Base-by-base conservation (phyloP, 2,888 invertebrate species). In the Corbicula japonica region DNA sequence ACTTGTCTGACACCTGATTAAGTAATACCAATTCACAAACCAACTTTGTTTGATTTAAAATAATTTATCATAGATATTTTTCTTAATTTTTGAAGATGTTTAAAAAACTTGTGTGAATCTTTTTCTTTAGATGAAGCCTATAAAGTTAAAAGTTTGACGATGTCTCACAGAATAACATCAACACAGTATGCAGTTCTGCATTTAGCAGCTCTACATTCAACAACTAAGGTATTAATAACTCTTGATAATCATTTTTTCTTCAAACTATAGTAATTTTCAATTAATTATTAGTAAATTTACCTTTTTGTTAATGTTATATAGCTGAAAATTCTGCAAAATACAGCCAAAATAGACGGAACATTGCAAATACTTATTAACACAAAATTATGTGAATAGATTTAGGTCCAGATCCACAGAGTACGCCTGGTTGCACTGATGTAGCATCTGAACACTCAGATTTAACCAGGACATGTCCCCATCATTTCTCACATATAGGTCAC, bases 161-260 rank as follows among this genome's bases (percentile, higher is more conserved):
- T 85, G 75, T 54, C 77, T n/a, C 79, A 80, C 32, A 52, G 80
- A 60, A 83, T 87, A 15, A 66, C 76, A 38, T 76, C 83, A 32
- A 73, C 73, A 1, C 46, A 56, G 26, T 88, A 88, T 41, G 66
- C 81, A 15, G 84, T 82, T 21, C 61, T 88, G 21, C 87, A 87
- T 69, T 63, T 87, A 2, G 86, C 88, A 35, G 80, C 80, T 2
- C 71, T 88, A 10, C 86, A 87, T 70, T 81, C 83, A n/a, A 38
- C 72, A 41, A 48, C 72, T 12, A 46, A 86, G 86, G 88, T 88
- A 83, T 41, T 10, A 18, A 41, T 41, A 41, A 41, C 41, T 18
- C 41, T 12, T 41, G 41, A 18, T 18, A 41, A 12, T 18, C 18
- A 12, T 18, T 12, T 10, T 12, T 26, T 50, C n/a, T 10, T n/a